Base-by-base conservation (phyloP, 1,140 invertebrate genomes). In the Cotesia chilonis region DNA sequence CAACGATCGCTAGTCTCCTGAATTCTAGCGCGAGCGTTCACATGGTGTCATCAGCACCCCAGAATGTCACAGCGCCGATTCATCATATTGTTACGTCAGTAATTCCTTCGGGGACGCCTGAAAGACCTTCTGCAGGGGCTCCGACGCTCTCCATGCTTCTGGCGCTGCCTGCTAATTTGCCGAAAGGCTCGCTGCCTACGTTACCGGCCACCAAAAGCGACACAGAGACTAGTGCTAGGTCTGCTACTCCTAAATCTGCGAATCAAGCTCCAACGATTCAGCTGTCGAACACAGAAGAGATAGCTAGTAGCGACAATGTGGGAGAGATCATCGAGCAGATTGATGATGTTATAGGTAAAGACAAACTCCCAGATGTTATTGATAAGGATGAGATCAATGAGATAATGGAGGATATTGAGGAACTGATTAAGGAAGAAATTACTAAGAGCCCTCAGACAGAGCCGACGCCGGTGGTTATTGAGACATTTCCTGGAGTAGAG, bases 111-210 rank as follows among this genome's bases (percentile, higher is more conserved):
- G 72, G 81, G 82, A 87, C 87, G 38, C 76, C 86, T 4, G 84
- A 89, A 70, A 87, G 90, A 35, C 90, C 91, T 0, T 91, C 91
- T 0, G 88, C 88, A 2, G 88, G 88, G 0, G 91, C 91, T 0
- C 91, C 92, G 0, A 92, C 92, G 0, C 80, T 92, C 0, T 92
- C 91, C 0, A 90, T 91, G 87, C 80, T 92, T 5, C 78, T 92
- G n/a, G 91, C 92, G 75, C 81, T 85, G 68, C 84, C 85, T 2
- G 78, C 83, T 3, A 85, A 79, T 70, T 60, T 80, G 4, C 79
- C 82, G 12, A 76, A 84, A 75, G 75, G 79, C 1, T 73, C 78
- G 7, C 35, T 86, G 20, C 61, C 84, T 63, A 78, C 76, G 78
- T 68, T 82, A 72, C 75, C 80, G 20, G 37, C 68, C 7, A n/a